Evolutionary conservation across 2,888 invertebrate species (phyloP), one percentile per base, ranked within the genome.

Genomic region (Metacarcinus magister): DNA sequence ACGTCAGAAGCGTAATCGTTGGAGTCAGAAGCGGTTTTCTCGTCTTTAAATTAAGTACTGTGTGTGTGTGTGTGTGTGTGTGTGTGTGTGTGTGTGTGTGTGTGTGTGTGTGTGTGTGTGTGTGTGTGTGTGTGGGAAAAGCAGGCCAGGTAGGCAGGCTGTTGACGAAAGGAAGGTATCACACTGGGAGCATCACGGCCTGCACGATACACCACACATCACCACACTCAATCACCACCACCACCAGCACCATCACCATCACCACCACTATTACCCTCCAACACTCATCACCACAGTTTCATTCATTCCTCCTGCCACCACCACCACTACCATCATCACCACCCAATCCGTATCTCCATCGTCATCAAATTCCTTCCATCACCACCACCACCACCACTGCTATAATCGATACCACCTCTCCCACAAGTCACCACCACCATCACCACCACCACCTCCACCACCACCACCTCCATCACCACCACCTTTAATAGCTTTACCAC

Each of bases 151-250:
- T n/a, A n/a, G n/a, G n/a, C n/a, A n/a, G n/a, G n/a, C n/a, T n/a
- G n/a, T n/a, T n/a, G n/a, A n/a, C 3, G 67, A 8, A 16, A 19
- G 19, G 48, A 48, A 32, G 82, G 32, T 82, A 32, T 82, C 32
- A 82, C 82, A 32, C 32, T 82, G 82, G 82, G 82, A 82, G 32
- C 8, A 82, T 82, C 82, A 82, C 82, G 82, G 60, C 60, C 60
- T 60, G 16, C 19, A 54, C 54, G 54, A 54, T 67, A 5, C 67
- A 67, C 32, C 82, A 32, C 32, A 8, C 32, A 4, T 4, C 75
- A 67, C 67, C 67, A 67, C 75, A 4, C 5, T 28, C 75, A 60
- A 28, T 32, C 82, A 82, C 82, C 82, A 82, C 82, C 28, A n/a
- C 32, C 32, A 82, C 32, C 28, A 4, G 28, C 32, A 82, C 32